These are phyloP conservation scores for Remorina albescens DNA, from an alignment of 2,797 vertebrate genomes.

Conservation along the genomic window DNA sequence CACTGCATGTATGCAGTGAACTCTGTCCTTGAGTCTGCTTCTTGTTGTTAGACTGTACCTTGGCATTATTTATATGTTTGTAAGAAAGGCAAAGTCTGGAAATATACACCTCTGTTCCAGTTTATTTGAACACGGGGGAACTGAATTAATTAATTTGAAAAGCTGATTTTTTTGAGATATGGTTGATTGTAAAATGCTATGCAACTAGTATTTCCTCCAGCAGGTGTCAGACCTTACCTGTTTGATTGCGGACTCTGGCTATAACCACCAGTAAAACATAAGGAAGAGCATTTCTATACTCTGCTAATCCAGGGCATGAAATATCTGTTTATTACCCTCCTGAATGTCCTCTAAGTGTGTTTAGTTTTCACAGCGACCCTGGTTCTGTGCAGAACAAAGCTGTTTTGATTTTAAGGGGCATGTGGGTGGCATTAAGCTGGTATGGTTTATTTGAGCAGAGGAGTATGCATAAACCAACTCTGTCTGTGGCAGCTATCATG, in stretches of 20 bases:
- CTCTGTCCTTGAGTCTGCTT: neutral
- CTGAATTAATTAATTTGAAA: neutral
- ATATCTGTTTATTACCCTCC: conserved; percentile 53
- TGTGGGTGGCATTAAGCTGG: conserved; percentile 63
- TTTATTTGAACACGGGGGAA: neutral
- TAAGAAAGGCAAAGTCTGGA: neutral
- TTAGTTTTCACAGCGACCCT: conserved; percentile 54
- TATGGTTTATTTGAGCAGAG: conserved; percentile 71
- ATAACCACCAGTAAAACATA: neutral
- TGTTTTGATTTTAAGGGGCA: conserved; percentile 51
- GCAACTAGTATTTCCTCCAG: conserved; percentile 46
- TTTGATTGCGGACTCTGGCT: neutral
- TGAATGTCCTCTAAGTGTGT: conserved; percentile 35
- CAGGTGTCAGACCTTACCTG: conserved; percentile 71
- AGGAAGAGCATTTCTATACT: conserved; percentile 8
- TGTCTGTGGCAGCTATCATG: conserved; percentile 45
- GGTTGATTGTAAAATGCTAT: too few species aligned
- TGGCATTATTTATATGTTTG: neutral
- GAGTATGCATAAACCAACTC: conserved; percentile 50
- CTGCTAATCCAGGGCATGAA: conserved; percentile 36
- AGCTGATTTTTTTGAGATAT: too few species aligned
- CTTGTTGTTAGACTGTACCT: neutral
- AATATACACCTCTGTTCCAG: neutral
- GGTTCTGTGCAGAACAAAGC: conserved; percentile 14
- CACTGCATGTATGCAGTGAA: too few species aligned